A percentile compares a stretch with the other conserved stretches of the same genome.
These are phyloP conservation scores for Caenorhabditis plicata DNA, from an alignment of 2,888 invertebrate genomes.

Conservation along the genomic window DNA sequence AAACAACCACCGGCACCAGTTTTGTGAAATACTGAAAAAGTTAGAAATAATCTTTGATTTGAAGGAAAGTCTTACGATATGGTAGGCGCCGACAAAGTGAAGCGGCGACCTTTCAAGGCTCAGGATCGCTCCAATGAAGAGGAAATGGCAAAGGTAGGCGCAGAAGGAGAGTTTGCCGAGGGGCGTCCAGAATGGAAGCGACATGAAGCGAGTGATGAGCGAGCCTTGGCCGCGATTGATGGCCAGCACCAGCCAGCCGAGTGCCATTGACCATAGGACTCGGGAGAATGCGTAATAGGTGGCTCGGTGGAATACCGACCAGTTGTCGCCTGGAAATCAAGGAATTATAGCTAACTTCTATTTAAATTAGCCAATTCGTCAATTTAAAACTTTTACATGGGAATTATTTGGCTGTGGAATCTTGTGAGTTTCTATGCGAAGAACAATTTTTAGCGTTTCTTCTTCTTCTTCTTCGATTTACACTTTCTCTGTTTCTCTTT, in stretches of 20 bases:
- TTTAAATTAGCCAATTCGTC: too few relatives aligned
- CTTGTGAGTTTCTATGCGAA: too few relatives aligned
- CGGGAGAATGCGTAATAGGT: slow-evolving; percentile 47
- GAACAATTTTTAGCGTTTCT: too few relatives aligned
- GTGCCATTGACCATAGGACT: slow-evolving; percentile 66
- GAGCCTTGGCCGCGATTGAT: slow-evolving; percentile 39
- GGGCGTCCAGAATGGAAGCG: slow-evolving; percentile 23
- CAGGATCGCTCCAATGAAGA: slow-evolving; percentile 8
- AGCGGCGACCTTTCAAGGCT: slow-evolving; percentile 16
- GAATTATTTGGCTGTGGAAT: too few relatives aligned
- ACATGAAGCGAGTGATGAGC: slow-evolving; percentile 19
- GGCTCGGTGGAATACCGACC: slow-evolving; percentile 12
- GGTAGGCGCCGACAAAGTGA: slow-evolving; percentile 19
- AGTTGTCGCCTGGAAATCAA: slow-evolving; percentile 18
- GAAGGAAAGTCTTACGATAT: slow-evolving; percentile 7
- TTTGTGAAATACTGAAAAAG: slow-evolving; percentile 12
- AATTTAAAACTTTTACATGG: too few relatives aligned
- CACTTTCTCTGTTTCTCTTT: too few relatives aligned
- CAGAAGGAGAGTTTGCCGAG: slow-evolving; percentile 26
- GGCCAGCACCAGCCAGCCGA: slow-evolving; percentile 68
- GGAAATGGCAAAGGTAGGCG: slow-evolving; percentile 22
- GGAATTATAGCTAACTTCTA: too few relatives aligned
- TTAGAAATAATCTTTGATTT: not conserved
- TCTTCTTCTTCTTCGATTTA: too few relatives aligned
- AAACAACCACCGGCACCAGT: slow-evolving; percentile 15